Conservation (phyloP, 2,888 invertebrate species). For the Diplolepis rosae region DNA sequence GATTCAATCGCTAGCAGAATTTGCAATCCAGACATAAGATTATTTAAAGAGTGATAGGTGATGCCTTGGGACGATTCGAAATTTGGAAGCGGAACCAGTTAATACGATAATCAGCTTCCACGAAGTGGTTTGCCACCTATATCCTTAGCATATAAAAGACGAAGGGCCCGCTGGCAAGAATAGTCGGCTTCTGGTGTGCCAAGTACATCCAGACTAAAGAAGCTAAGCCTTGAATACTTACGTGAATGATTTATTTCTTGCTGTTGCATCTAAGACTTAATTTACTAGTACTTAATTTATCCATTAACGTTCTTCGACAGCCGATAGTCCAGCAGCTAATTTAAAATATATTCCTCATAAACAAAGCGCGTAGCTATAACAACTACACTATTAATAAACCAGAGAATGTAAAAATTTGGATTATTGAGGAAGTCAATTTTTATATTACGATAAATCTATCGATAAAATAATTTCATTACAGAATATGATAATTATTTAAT, state of each 20-base stretch:
- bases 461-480: too few relatives aligned
- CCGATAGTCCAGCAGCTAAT: conserved; percentile 24
- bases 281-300: conserved; percentile 27
- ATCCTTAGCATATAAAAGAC: conserved; percentile 28
- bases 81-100: conserved; percentile 63
- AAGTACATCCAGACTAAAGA: not conserved
- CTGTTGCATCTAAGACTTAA: conserved; percentile 25
- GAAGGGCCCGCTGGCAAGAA: conserved; percentile 20
- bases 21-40: not conserved
- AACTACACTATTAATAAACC: not conserved
- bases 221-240: not conserved
- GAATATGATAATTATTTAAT: too few relatives aligned
- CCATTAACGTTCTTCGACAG: conserved; percentile 24
- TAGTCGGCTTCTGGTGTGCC: conserved; percentile 30
- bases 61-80: conserved; percentile 39
- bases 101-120: conserved; percentile 62
- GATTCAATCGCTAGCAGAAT: not conserved
- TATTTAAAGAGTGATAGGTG: not conserved
- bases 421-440: not conserved
- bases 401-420: not conserved
- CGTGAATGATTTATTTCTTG: conserved; percentile 30
- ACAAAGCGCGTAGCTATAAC: not conserved
- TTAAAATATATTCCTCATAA: conserved; percentile 27
- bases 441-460: too few relatives aligned
- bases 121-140: conserved; percentile 55